A percentile compares a stretch with the other conserved stretches of the same genome.
Evolutionary conservation across 2,888 invertebrate genomes (phyloP).

Genomic region (Cremastinae sp.): DNA sequence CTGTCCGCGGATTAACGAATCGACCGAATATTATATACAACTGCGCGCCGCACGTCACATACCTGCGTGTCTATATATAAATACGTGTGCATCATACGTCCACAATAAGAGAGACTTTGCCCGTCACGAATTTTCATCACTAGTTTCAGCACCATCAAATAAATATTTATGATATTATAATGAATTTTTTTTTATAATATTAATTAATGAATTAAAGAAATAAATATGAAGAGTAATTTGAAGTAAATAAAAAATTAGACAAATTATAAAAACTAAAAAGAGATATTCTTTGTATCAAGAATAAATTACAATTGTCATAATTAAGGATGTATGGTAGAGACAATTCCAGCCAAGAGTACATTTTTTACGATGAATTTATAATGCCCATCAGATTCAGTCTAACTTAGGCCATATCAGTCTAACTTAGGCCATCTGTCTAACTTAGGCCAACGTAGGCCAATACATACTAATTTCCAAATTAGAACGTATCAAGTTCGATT

Average conservation of each 20-base stretch:
- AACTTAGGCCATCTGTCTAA: too few relatives aligned
- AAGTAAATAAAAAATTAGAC: not conserved
- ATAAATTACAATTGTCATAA: too few relatives aligned
- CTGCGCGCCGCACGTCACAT: not conserved
- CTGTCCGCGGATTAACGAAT: conserved; percentile 58
- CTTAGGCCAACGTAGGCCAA: too few relatives aligned
- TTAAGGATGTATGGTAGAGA: too few relatives aligned
- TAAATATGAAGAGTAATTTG: not conserved
- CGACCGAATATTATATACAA: conserved; percentile 22
- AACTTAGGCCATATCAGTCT: too few relatives aligned
- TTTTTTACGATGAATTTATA: too few relatives aligned
- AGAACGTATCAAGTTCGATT: too few relatives aligned
- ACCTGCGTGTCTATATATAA: not conserved
- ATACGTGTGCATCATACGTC: not conserved
- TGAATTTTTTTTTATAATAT: conserved; percentile 38
- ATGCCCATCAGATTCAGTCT: too few relatives aligned
- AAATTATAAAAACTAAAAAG: conserved; percentile 2
- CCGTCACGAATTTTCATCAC: conserved; percentile 43
- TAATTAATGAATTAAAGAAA: not conserved
- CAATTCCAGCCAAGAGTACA: too few relatives aligned
- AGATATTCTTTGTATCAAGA: too few relatives aligned
- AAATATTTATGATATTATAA: too few relatives aligned
- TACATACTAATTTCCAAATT: too few relatives aligned
- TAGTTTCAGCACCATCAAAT: conserved; percentile 31
- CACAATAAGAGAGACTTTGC: conserved; percentile 17